These are phyloP conservation scores for Zaprionus obscuricornis DNA, from an alignment of 2,888 invertebrate species.

Conservation along the genomic window DNA sequence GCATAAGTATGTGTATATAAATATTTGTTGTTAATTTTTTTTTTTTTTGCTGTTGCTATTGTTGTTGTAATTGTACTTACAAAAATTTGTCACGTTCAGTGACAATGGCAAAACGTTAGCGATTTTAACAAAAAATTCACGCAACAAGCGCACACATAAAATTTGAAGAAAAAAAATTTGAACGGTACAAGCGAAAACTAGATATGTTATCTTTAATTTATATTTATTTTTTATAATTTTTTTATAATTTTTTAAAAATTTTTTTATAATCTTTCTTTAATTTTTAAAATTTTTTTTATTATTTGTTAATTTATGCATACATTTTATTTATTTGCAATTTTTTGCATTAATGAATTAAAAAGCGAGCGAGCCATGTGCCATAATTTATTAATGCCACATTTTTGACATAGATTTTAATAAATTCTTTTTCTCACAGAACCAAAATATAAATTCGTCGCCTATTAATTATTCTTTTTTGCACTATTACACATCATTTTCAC, in stretches of 20 bases:
- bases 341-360: conserved; percentile 57
- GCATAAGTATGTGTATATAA: not conserved
- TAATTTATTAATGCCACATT: conserved; percentile 63
- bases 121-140: conserved; percentile 50
- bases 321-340: conserved; percentile 37
- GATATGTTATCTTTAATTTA: too few species aligned
- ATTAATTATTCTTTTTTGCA: too few species aligned
- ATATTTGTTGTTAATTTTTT: not conserved
- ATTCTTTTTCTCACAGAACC: too few species aligned
- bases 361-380: conserved; percentile 44
- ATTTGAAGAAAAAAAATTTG: conserved; percentile 1
- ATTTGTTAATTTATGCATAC: too few species aligned
- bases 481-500: too few species aligned
- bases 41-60: conserved; percentile 21
- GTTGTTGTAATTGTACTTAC: conserved; percentile 37
- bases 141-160: conserved; percentile 43
- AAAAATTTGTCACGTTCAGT: conserved; percentile 67
- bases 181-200: conserved; percentile 48
- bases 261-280: too few species aligned
- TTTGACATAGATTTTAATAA: conserved; percentile 63
- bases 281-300: too few species aligned
- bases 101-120: conserved; percentile 19
- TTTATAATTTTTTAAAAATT: not conserved
- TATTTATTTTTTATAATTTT: conserved; percentile 46
- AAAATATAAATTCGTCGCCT: too few species aligned